Conservation (phyloP, 2,113 vertebrate genomes). For the Lepus europaeus region DNA sequence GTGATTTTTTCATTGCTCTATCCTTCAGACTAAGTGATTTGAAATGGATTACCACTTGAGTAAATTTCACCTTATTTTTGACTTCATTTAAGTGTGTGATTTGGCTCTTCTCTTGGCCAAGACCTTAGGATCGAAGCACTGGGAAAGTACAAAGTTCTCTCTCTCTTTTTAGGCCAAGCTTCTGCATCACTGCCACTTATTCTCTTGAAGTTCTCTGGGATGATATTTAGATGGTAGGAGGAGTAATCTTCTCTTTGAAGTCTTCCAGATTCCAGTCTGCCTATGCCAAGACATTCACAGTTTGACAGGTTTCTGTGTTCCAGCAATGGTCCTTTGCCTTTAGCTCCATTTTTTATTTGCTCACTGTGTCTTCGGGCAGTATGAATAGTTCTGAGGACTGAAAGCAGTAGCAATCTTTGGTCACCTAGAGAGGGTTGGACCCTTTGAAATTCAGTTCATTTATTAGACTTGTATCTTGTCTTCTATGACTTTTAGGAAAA, state of each 20-base stretch:
- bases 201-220: background rate
- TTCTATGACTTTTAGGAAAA: constrained; percentile 41
- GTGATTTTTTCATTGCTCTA: background rate
- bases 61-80: constrained; percentile 7
- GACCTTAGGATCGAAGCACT: background rate
- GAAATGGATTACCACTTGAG: background rate
- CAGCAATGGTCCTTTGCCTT: background rate
- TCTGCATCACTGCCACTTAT: background rate
- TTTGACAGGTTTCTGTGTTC: background rate
- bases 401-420: background rate
- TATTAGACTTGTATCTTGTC: constrained; percentile 3
- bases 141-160: background rate
- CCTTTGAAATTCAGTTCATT: constrained; percentile 60
- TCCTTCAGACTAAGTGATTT: constrained; percentile 22
- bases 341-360: background rate
- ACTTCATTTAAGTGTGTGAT: background rate
- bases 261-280: background rate
- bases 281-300: background rate
- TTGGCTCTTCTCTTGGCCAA: background rate
- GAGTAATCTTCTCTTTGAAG: background rate
- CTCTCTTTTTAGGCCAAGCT: background rate
- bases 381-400: background rate
- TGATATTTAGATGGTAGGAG: background rate
- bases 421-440: background rate
- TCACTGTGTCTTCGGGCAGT: background rate